phyloP scores from a whole-genome alignment of 2,113 vertebrate genomes.

The Cairina moschata region DNA sequence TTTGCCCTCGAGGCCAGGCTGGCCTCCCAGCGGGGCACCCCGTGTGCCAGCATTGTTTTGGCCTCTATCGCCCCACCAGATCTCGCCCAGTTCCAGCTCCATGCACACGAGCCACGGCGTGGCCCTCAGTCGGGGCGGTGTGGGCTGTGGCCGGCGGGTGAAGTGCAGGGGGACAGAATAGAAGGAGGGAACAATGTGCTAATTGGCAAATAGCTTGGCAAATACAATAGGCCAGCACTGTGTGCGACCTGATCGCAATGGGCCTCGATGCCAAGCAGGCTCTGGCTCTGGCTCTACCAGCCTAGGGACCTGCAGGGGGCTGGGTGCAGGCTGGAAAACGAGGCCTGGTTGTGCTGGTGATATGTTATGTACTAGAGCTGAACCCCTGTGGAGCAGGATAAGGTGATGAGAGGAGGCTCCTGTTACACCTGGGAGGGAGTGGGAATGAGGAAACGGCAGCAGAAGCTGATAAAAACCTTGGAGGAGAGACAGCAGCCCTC shows the following conservation, averaged over 20 bases:
- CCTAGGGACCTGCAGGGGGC: accelerated
- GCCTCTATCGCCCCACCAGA: neutral
- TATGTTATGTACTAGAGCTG: accelerated
- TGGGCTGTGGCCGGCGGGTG: neutral
- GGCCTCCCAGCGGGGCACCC: no score
- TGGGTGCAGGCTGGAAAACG: neutral
- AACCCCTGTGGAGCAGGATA: accelerated
- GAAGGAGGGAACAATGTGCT: neutral
- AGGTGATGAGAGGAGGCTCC: neutral
- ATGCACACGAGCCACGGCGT: neutral
- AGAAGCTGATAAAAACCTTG: neutral
- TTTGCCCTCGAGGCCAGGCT: neutral
- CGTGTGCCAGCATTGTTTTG: neutral
- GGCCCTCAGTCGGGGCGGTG: neutral
- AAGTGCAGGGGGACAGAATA: neutral
- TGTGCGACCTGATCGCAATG: neutral
- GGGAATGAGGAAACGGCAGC: neutral
- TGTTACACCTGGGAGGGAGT: neutral
- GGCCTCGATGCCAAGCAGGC: neutral
- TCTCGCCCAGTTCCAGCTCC: neutral
- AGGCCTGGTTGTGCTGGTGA: neutral
- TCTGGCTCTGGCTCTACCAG: neutral
- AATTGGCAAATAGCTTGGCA: neutral
- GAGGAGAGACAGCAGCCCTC: neutral
- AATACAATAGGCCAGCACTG: accelerated